These are phyloP conservation scores for Lasioglossum morio DNA, from an alignment of 2,888 invertebrate species.

Conservation along the genomic window DNA sequence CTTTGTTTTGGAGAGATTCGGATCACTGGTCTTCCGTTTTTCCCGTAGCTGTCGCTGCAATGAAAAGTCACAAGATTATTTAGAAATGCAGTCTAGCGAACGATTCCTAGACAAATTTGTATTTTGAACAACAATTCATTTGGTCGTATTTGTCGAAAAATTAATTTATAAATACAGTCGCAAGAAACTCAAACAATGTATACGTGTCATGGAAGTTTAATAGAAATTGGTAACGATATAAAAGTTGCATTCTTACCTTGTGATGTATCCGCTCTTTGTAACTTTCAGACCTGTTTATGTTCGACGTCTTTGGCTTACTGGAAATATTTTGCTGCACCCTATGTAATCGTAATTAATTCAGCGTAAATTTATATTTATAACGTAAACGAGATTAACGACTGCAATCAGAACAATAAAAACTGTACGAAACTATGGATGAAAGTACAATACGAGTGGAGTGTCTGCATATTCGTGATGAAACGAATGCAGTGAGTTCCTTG, in stretches of 20 bases:
- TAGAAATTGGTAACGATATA: not conserved
- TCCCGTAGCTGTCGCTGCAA: conserved; percentile 89
- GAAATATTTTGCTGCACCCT: conserved; percentile 84
- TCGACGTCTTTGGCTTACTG: conserved; percentile 84
- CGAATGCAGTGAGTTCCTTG: not conserved
- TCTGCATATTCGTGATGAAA: not conserved
- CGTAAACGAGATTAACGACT: conserved; percentile 30
- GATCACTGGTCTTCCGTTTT: conserved; percentile 92
- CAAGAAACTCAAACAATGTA: not conserved
- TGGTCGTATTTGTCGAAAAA: not conserved
- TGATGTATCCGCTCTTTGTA: conserved; percentile 89
- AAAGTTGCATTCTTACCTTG: conserved; percentile 80
- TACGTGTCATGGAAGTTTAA: not conserved
- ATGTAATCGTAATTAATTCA: conserved; percentile 68
- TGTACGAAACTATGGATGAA: not conserved
- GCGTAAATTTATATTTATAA: conserved; percentile 69
- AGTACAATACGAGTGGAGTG: not conserved
- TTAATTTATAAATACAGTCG: conserved; percentile 25
- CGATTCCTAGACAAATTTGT: not conserved
- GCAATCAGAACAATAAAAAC: conserved; percentile 22
- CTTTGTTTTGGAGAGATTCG: conserved; percentile 90
- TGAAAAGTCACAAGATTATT: conserved; percentile 44
- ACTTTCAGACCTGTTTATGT: conserved; percentile 89
- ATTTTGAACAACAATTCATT: not conserved
- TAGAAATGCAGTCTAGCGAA: not conserved